Evolutionary conservation across 2,888 invertebrate species (phyloP).

Genomic region (Unio pictorum): DNA sequence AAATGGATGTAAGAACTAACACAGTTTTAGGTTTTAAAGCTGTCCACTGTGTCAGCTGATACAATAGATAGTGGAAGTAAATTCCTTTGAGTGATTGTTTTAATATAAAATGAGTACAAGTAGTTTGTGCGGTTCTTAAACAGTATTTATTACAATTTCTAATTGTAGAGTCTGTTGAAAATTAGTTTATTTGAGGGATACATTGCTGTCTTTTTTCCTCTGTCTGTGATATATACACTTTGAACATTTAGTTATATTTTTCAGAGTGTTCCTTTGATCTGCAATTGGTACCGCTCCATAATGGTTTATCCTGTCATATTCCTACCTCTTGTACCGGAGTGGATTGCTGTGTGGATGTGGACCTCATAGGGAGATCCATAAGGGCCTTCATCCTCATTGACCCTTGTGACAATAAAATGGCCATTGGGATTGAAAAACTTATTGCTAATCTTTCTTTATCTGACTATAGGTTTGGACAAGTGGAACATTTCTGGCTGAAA

Average conservation of each 20-base stretch:
- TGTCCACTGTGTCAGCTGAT: too few species aligned
- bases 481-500: constrained; percentile 25
- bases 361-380: constrained; percentile 14
- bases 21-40: too few species aligned
- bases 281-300: too few species aligned
- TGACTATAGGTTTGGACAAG: constrained; percentile 28
- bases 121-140: too few species aligned
- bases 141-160: too few species aligned
- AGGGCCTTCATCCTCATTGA: constrained; percentile 18
- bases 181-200: too few species aligned
- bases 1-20: too few species aligned
- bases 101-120: too few species aligned
- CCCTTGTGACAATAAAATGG: constrained; percentile 24
- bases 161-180: too few species aligned
- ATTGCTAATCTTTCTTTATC: constrained; percentile 18
- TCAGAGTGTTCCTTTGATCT: constrained; percentile 23
- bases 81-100: too few species aligned
- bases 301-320: constrained; percentile 22
- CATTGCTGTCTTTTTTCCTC: too few species aligned
- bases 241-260: constrained; percentile 3
- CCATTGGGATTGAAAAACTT: constrained; percentile 27
- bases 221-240: neutral
- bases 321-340: constrained; percentile 24
- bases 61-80: too few species aligned
- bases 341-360: constrained; percentile 25